Evolutionary conservation across 1,140 invertebrate species (phyloP), one percentile per base, ranked within the genome.

Genomic region (Drosophila asahinai): DNA sequence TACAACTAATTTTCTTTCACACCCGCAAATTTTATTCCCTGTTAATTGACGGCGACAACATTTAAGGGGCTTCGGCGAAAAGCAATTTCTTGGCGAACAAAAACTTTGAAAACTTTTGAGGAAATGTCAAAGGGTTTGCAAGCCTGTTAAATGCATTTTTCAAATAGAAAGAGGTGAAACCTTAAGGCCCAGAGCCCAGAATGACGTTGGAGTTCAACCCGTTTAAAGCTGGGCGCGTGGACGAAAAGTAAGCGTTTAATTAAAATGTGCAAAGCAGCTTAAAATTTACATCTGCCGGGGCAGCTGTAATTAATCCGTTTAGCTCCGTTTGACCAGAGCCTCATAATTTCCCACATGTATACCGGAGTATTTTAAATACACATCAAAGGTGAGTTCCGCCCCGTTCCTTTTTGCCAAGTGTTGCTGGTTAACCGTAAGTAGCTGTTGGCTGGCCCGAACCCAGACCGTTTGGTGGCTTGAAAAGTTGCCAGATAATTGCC

Each of bases 351-450:
- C 86, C 86, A 90, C 63, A 90, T 90, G 86, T 77, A 79, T 66
- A 59, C 55, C 6, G 25, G 17, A 59, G 68, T 60, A 68, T 78
- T 89, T 81, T 81, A 89, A 89, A 81, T 81, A 84, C 86, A 89
- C 84, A 84, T 89, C 84, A 89, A 89, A 89, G 84, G 60, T 61
- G 25, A 30, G 52, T 8, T 30, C 27, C 19, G 15, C 2, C n/a
- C 11, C 14, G 15, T 2, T 25, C 42, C n/a, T 33, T n/a, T 22
- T 51, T 36, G 67, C 79, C 86, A 89, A 89, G 86, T 90, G 86
- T 84, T 82, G 86, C 81, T 89, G 86, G 86, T 90, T 89, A 89
- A 89, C 86, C 86, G 65, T 81, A 89, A 89, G 86, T 86, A 79
- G 71, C 81, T 81, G 75, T 78, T 77, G 75, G 42, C 17, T 47